Evolutionary conservation across 2,888 invertebrate genomes (phyloP).

Genomic region (Antitype chi): DNA sequence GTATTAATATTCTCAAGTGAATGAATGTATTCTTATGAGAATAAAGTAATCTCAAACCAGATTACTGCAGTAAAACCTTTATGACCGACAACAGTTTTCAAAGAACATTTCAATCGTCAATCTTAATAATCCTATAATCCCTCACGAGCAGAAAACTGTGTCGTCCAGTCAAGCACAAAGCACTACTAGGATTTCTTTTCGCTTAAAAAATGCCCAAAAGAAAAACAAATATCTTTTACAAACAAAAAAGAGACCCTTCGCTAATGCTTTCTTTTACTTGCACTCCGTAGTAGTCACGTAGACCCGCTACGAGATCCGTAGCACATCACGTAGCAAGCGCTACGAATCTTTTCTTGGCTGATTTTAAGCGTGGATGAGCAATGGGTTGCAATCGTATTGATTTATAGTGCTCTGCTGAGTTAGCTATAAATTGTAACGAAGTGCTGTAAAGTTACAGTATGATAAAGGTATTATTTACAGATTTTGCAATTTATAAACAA

Average conservation of each 20-base stretch:
- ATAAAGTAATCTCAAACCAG: too few relatives aligned
- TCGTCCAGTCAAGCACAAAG: not conserved
- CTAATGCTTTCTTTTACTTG: constrained; percentile 31
- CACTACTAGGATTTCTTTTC: not conserved
- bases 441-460: not conserved
- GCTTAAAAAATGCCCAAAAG: not conserved
- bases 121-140: constrained; percentile 11
- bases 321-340: constrained; percentile 59
- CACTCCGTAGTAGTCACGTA: constrained; percentile 50
- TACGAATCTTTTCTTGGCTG: constrained; percentile 45
- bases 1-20: too few relatives aligned
- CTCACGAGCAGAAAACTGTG: not conserved
- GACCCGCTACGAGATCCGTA: constrained; percentile 54
- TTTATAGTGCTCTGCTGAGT: constrained; percentile 8
- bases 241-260: not conserved
- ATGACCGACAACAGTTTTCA: not conserved
- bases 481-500: too few relatives aligned
- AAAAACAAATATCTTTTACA: not conserved
- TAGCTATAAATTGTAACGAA: not conserved
- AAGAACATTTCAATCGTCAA: not conserved
- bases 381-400: constrained; percentile 17
- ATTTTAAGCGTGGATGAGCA: constrained; percentile 6
- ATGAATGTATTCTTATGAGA: too few relatives aligned
- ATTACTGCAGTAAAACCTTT: not conserved
- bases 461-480: not conserved